These are phyloP conservation scores for Harpegnathos saltator DNA, from an alignment of 1,140 invertebrate species.

Conservation along the genomic window DNA sequence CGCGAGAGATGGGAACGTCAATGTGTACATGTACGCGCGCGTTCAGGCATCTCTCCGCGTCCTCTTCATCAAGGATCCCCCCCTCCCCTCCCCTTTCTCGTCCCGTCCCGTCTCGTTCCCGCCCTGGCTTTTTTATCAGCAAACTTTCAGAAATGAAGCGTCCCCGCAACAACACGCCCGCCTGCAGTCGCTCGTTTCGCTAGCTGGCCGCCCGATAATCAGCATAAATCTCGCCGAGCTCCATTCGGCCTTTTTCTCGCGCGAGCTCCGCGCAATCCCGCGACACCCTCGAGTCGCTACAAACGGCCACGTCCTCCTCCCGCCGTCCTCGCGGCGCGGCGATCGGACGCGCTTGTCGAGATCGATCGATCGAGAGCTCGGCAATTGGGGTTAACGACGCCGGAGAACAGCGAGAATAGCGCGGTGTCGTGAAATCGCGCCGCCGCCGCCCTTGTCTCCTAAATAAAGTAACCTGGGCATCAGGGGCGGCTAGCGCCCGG, in stretches of 20 bases:
- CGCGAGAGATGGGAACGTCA: slow-evolving; percentile 27
- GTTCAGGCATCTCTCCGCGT: slow-evolving; percentile 4
- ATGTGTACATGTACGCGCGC: slow-evolving; percentile 3
- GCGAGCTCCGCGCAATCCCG: slow-evolving; percentile 16
- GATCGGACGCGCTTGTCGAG: no score
- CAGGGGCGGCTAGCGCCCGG: slow-evolving; percentile 70
- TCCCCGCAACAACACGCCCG: slow-evolving; percentile 6
- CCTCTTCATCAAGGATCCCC: slow-evolving; percentile 55
- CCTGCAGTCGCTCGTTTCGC: slow-evolving; percentile 20
- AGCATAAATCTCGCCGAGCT: slow-evolving; percentile 63
- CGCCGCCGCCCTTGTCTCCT: slow-evolving; percentile 69
- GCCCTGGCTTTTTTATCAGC: slow-evolving; percentile 56
- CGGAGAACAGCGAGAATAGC: slow-evolving; percentile 14
- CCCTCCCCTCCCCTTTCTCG: background rate
- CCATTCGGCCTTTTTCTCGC: slow-evolving; percentile 22
- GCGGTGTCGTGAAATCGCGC: slow-evolving; percentile 39
- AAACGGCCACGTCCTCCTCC: no score
- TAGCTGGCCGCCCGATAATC: slow-evolving; percentile 58
- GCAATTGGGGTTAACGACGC: slow-evolving; percentile 26
- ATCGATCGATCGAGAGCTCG: no score
- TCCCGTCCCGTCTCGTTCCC: no score
- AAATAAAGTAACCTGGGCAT: slow-evolving; percentile 84
- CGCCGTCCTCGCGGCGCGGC: no score
- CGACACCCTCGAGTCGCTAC: slow-evolving; percentile 36
- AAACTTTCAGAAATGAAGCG: slow-evolving; percentile 42